Percentiles rank a stretch among this genome's conserved stretches.
phyloP scores from a whole-genome alignment of 2,888 invertebrate species.

The Incurvaria masculella region DNA sequence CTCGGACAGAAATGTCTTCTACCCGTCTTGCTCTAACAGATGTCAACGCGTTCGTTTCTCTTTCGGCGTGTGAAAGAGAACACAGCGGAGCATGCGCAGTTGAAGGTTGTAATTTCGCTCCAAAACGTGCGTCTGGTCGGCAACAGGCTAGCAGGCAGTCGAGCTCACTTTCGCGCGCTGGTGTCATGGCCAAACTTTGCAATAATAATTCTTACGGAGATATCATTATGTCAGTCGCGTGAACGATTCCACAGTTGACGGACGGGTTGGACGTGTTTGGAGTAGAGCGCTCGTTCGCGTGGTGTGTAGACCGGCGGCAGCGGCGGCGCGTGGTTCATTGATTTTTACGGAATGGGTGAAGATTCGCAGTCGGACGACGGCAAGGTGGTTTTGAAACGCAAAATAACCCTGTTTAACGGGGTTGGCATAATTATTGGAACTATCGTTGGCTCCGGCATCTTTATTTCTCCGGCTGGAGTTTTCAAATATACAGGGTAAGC shows the following conservation, averaged over 20 bases:
- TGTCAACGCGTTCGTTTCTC: not conserved
- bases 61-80: not conserved
- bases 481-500: conserved; percentile 62
- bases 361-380: conserved; percentile 41
- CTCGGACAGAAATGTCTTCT: not conserved
- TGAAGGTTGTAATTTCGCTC: not conserved
- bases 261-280: not conserved
- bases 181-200: not conserved
- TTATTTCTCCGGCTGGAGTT: conserved; percentile 86
- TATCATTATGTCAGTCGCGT: not conserved
- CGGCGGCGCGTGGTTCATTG: conserved; percentile 21
- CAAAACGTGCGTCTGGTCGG: not conserved
- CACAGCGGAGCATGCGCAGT: not conserved
- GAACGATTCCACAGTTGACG: not conserved
- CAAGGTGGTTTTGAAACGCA: conserved; percentile 71
- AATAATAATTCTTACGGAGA: not conserved
- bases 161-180: not conserved
- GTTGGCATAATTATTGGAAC: conserved; percentile 86
- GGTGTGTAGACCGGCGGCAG: conserved; percentile 9
- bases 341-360: conserved; percentile 52
- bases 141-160: not conserved
- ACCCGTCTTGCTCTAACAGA: not conserved
- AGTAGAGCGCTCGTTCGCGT: not conserved
- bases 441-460: conserved; percentile 90
- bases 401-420: conserved; percentile 81